Evolutionary conservation across 2,888 invertebrate genomes (phyloP), one percentile per base, ranked within the genome.

Genomic region (Melanargia galathea): DNA sequence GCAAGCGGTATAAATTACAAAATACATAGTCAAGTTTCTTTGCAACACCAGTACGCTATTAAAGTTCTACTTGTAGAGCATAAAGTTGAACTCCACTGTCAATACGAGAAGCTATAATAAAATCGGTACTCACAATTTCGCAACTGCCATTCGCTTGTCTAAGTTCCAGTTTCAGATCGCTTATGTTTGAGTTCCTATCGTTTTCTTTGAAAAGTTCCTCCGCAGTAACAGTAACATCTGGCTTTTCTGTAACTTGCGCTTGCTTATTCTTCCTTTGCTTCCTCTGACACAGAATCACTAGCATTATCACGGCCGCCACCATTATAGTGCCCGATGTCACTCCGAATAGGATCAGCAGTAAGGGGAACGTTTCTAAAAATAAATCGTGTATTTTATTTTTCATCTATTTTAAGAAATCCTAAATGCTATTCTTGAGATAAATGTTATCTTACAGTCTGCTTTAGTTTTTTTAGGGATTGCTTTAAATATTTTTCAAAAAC

Each of bases 181-280:
- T 97, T 76, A 97, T 97, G 81, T 97, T 97, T 58, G 97, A 97
- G 76, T 97, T 97, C 71, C 97, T 93, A 82, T 98, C 97, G 64
- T 97, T 97, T 80, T 96, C 95, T 72, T 95, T 95, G 71, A 93
- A 94, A 45, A 91, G 70, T 60, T 90, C 90, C 67, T 90, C 90
- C 1, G 90, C 84, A 1, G 87, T 88, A 1, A 90, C 90, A 2
- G 91, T 92, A 0, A 92, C 92, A 40, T 93, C 93, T 2, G 93
- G 94, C 73, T 95, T 94, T 73, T 92, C 93, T 81, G 84, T 82
- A 26, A 86, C 86, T 67, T 84, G 87, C 1, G 80, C 78, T 62
- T 87, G 86, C 64, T 90, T 90, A 68, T 92, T 93, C 73, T 93
- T 94, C 70, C 92, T 90, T 70, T 92, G 92, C 73, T 94, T 94